Evolutionary conservation across 2,888 invertebrate genomes (phyloP), one percentile per base, ranked within the genome.

Genomic region (Lepidonotus clava): DNA sequence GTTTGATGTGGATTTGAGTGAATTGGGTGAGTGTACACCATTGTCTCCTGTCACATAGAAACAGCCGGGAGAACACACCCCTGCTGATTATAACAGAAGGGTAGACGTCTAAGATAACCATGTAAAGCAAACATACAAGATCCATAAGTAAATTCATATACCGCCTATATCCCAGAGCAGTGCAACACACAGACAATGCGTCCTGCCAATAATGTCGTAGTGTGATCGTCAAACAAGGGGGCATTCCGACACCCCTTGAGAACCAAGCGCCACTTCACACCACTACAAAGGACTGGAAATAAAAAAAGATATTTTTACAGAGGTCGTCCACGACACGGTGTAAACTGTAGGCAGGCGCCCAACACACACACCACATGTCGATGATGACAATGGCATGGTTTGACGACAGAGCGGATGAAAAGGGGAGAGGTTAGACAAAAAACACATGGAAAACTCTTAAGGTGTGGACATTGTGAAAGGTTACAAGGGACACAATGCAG

Each of bases 31-130:
- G 61, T 61, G 28, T 2, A 14, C 28, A 11, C 61, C 21, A 61
- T 61, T 61, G 61, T 61, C 61, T 61, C 61, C 24, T 11, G 61
- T 61, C 28, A 61, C 61, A 61, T 61, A 61, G 24, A 24, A 61
- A 61, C 61, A 61, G 1, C 5, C n/a, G 4, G 24, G 4, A 11
- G 28, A 61, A 61, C 61, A 61, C 61, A 32, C 61, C 28, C 2
- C 14, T 61, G 11, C 28, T 24, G 28, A 61, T 28, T 61, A 61
- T 61, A 61, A 61, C 61, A 61, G 28, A 61, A 32, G 24, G 28
- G 28, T 14, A 0, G 2, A 24, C n/a, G 53, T 53, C 24, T 1
- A 24, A 14, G 61, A 61, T 28, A n/a, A 11, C 61, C 61, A 61
- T 28, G 61, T 28, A 61, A 24, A 28, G 28, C 28, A 61, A 24